Evolutionary conservation across 2,888 invertebrate species (phyloP).

Genomic region (Tetranychus piercei): DNA sequence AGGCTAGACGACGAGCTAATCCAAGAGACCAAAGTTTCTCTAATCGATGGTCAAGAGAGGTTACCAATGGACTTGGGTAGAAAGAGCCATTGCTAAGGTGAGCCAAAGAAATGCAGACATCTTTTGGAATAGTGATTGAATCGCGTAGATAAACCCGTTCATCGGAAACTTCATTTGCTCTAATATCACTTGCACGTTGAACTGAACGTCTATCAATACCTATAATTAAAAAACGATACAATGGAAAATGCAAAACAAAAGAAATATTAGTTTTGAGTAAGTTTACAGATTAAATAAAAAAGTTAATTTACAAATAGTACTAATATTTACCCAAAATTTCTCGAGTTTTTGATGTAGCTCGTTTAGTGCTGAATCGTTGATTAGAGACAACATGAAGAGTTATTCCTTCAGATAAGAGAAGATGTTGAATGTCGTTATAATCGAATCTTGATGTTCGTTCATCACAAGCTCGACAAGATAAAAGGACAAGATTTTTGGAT

Average conservation of each 20-base stretch:
- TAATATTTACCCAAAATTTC: constrained; percentile 23
- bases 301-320: neutral
- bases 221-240: neutral
- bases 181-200: neutral
- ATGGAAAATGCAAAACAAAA: neutral
- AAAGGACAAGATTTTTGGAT: constrained; percentile 41
- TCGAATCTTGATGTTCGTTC: neutral
- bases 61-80: constrained; percentile 23
- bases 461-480: constrained; percentile 39
- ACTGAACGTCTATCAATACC: neutral
- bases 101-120: constrained; percentile 21
- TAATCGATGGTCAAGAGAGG: constrained; percentile 6
- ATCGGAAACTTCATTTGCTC: neutral
- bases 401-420: constrained; percentile 42
- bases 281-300: too few relatives aligned
- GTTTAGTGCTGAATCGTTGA: constrained; percentile 22
- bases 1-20: constrained; percentile 32
- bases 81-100: constrained; percentile 21
- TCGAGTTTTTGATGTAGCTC: constrained; percentile 19
- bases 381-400: constrained; percentile 44
- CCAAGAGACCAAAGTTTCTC: constrained; percentile 22
- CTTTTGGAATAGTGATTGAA: constrained; percentile 22
- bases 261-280: too few relatives aligned
- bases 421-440: constrained; percentile 20
- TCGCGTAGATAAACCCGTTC: constrained; percentile 12